Evolutionary conservation across 2,113 vertebrate species (phyloP), one percentile per base, ranked within the genome.

Genomic region (Grus americana): DNA sequence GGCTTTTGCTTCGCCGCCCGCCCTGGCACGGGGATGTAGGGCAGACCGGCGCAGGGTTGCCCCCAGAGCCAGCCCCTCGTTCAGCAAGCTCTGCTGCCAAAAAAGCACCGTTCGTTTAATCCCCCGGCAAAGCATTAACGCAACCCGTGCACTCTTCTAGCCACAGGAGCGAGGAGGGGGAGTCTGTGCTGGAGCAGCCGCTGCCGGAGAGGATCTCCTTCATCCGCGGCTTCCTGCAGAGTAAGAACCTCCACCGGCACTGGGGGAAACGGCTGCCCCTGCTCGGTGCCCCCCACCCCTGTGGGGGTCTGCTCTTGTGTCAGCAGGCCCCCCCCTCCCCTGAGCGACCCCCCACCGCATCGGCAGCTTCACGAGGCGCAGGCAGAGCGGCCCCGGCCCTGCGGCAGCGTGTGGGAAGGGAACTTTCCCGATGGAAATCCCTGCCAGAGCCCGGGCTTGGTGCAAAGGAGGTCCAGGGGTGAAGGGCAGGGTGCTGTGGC

Each of bases 201-300:
- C 42, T 95, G 66, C 96, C 97, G 3, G 98, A 98, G 44, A 97
- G 98, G 82, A 95, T 98, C 75, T 88, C 96, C 57, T 95, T 98
- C 42, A 91, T 99, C 91, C 82, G 96, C 50, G 76, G 96, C 76
- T 99, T 99, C 93, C 73, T 99, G 71, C 97, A 99, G 95, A 98
- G 99, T 99, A 97, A 99, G 98, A 70, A n/a, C 34, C 36, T 73
- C 79, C 58, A 2, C 65, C 34, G 4, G 47, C 4, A 3, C 63
- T 18, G 15, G 30, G 71, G 74, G 30, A 72, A 38, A 13, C 0
- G 1, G 22, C 57, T n/a, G 72, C 12, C 61, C 23, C 71, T 55
- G 42, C 42, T 65, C 0, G 1, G 27, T 59, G 76, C 12, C 34
- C n/a, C 22, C 20, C 32, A 3, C 27, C 57, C 24, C 24, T 20